Evolutionary conservation across 2,797 vertebrate genomes (phyloP).

Genomic region (Neosilurus hyrtlii): DNA sequence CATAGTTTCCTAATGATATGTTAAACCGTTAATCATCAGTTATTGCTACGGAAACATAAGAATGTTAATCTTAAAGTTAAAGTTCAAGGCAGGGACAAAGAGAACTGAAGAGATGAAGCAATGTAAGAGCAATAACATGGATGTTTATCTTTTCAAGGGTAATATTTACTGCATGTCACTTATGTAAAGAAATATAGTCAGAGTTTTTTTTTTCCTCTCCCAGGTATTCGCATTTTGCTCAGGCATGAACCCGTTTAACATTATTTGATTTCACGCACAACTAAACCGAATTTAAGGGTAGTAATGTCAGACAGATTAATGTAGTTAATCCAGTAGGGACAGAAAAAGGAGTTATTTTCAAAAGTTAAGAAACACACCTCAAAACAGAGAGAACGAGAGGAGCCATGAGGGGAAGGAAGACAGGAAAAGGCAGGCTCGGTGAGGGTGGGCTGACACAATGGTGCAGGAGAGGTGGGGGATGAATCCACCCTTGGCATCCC

Average conservation of each 20-base stretch:
- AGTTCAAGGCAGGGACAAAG: neutral
- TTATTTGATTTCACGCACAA: neutral
- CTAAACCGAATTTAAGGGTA: neutral
- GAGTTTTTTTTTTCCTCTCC: neutral
- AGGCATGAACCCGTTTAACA: neutral
- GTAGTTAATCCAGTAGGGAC: neutral
- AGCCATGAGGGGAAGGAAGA: constrained; percentile 73
- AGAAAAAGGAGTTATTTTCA: constrained; percentile 10
- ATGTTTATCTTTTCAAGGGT: neutral
- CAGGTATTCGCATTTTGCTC: neutral
- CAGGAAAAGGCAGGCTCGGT: constrained; percentile 67
- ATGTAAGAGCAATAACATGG: neutral
- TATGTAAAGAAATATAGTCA: neutral
- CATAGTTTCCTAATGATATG: neutral
- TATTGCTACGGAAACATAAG: neutral
- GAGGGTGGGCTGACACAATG: constrained; percentile 62
- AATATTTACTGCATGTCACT: neutral
- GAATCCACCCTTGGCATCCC: constrained; percentile 76
- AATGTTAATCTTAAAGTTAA: neutral
- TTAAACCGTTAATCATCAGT: neutral
- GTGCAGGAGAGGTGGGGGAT: constrained; percentile 72
- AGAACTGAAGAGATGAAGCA: neutral
- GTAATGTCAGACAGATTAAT: neutral
- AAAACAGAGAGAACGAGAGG: constrained; percentile 75
- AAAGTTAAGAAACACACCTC: constrained; percentile 77